Evolutionary conservation across 1,140 invertebrate species (phyloP).

Genomic region (Drosophila willistoni): DNA sequence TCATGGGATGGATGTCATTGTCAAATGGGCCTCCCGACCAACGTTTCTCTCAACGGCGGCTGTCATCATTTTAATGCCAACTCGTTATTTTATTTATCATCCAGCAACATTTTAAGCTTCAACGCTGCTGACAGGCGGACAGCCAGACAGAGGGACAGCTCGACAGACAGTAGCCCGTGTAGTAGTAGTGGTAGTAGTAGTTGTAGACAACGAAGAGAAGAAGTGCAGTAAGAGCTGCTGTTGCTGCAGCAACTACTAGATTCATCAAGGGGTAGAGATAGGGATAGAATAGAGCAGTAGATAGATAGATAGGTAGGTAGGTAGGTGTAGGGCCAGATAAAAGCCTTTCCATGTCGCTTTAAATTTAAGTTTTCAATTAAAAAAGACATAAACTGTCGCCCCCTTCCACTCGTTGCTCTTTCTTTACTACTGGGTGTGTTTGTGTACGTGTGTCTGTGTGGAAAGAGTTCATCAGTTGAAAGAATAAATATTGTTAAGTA

Average conservation of each 20-base stretch:
- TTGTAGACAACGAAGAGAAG: conserved; percentile 18
- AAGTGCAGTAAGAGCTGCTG: conserved; percentile 15
- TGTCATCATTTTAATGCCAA: conserved; percentile 81
- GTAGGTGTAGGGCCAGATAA: conserved; percentile 72
- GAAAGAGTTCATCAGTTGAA: conserved; percentile 47
- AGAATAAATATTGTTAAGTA: conserved; percentile 74
- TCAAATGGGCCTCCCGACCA: conserved; percentile 29
- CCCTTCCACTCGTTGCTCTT: conserved; percentile 34
- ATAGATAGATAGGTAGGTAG: conserved; percentile 48
- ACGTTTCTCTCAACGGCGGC: conserved; percentile 31
- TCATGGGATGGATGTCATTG: conserved; percentile 66
- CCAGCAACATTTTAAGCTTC: conserved; percentile 72
- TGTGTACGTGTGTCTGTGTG: conserved; percentile 23
- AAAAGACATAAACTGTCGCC: conserved; percentile 72
- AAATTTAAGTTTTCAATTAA: conserved; percentile 82
- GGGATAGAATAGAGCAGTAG: conserved; percentile 36
- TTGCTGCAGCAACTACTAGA: neutral
- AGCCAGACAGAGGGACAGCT: conserved; percentile 18
- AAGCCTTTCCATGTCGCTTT: conserved; percentile 81
- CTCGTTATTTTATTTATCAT: conserved; percentile 81
- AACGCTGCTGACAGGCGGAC: conserved; percentile 66
- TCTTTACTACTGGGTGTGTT: conserved; percentile 18
- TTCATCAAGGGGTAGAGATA: neutral
- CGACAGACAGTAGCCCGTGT: conserved; percentile 36
- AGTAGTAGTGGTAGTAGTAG: conserved; percentile 7